Conservation (phyloP, 2,113 vertebrate genomes). For the Charadrius vociferus region DNA sequence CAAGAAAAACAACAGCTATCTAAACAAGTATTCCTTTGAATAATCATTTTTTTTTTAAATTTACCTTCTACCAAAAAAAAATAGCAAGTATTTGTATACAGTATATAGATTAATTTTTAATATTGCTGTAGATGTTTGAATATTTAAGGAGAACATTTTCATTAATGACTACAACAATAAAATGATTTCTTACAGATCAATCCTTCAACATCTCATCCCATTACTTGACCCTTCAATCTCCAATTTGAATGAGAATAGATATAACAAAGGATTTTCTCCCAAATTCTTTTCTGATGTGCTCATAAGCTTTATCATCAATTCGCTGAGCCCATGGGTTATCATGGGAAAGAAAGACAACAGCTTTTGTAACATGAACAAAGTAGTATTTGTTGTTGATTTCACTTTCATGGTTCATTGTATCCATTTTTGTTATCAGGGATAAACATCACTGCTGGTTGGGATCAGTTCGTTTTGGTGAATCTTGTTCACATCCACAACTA, state of each 20-base stretch:
- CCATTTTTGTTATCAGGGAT: background rate
- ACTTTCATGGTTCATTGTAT: background rate
- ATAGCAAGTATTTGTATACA: fast-evolving
- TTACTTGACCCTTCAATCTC: background rate
- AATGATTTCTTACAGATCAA: slow-evolving; percentile 10
- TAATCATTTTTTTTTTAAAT: background rate
- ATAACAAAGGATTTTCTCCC: slow-evolving; percentile 17
- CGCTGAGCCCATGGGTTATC: background rate
- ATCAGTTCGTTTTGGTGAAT: background rate
- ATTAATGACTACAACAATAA: slow-evolving; percentile 14
- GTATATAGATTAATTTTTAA: slow-evolving; percentile 10
- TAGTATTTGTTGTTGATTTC: background rate
- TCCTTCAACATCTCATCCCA: slow-evolving; percentile 4
- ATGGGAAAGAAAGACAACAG: background rate
- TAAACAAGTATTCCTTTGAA: background rate
- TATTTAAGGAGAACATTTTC: slow-evolving; percentile 8
- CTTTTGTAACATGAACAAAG: background rate
- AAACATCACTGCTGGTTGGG: background rate
- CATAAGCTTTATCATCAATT: background rate
- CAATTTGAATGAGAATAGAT: slow-evolving; percentile 49
- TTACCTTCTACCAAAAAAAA: background rate
- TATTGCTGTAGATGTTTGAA: background rate
- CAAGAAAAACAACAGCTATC: background rate
- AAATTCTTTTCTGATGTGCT: background rate
- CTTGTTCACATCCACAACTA: background rate